A percentile compares a stretch with the other conserved stretches of the same genome.
Evolutionary conservation across 35 echinoderm and acorn worm genomes (phyloP).

Genomic region (Eucidaris tribuloides): DNA sequence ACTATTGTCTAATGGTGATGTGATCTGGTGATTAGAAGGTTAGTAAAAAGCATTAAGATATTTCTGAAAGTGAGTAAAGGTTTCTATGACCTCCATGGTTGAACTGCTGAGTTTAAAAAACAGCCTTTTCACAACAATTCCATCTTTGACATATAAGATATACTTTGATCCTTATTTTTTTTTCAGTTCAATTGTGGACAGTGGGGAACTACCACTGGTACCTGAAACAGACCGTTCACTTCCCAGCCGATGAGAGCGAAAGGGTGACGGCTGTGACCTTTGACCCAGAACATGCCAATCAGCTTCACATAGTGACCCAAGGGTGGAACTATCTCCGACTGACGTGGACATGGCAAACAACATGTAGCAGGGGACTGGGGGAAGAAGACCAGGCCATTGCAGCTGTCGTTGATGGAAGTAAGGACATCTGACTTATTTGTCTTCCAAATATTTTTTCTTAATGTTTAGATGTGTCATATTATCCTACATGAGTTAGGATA

Average conservation of each 20-base stretch:
- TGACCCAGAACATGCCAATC: conserved; percentile 87
- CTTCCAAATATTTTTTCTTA: too few species aligned
- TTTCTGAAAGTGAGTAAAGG: too few species aligned
- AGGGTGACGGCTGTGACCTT: conserved; percentile 63
- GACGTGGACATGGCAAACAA: conserved; percentile 75
- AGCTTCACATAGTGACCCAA: conserved; percentile 65
- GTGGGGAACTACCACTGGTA: conserved; percentile 96
- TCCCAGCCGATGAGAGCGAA: conserved; percentile 24
- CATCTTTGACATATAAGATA: background rate
- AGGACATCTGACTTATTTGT: too few species aligned
- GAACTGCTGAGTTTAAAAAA: too few species aligned
- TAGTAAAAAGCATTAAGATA: too few species aligned
- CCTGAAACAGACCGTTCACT: conserved; percentile 85
- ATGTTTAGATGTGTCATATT: too few species aligned
- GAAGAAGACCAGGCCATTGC: conserved; percentile 55
- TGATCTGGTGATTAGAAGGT: too few species aligned
- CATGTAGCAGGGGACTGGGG: conserved; percentile 57
- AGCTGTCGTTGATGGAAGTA: conserved; percentile 92
- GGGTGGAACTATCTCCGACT: conserved; percentile 62
- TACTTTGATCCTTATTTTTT: background rate
- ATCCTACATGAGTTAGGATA: too few species aligned
- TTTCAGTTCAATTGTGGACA: conserved; percentile 91
- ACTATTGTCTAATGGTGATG: too few species aligned
- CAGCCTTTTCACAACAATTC: too few species aligned
- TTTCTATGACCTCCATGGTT: too few species aligned